Conservation (phyloP, 2,888 invertebrate genomes). For the Troides aeacus region DNA sequence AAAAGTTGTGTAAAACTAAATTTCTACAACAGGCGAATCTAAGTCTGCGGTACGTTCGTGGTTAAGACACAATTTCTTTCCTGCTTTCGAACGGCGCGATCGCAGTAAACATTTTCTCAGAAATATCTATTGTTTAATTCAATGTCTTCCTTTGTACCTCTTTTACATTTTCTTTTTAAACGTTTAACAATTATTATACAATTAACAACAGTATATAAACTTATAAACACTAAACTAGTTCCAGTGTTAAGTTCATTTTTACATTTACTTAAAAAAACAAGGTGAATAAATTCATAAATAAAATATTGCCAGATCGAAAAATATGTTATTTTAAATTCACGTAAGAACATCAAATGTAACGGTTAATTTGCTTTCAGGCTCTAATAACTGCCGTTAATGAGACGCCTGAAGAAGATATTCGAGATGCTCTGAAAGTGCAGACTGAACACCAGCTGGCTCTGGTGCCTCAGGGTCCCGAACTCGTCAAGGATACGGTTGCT, state of each 20-base stretch:
- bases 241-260: too few relatives aligned
- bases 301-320: too few relatives aligned
- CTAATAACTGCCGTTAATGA: slow-evolving; percentile 85
- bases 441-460: slow-evolving; percentile 82
- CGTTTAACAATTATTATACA: neutral
- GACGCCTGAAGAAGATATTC: slow-evolving; percentile 82
- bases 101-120: neutral
- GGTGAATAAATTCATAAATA: too few relatives aligned
- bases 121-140: neutral
- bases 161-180: neutral
- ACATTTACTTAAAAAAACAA: too few relatives aligned
- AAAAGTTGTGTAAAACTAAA: neutral
- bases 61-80: neutral
- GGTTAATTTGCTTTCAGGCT: slow-evolving; percentile 79
- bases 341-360: neutral
- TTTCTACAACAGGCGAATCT: neutral
- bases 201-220: too few relatives aligned
- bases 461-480: slow-evolving; percentile 84
- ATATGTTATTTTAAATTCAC: too few relatives aligned
- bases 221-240: too few relatives aligned
- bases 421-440: slow-evolving; percentile 83
- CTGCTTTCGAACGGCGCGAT: neutral
- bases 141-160: neutral
- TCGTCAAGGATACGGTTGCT: slow-evolving; percentile 87
- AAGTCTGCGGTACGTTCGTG: neutral